Evolutionary conservation across 2,113 vertebrate species (phyloP).

Genomic region (Thamnaconus septentrionalis): DNA sequence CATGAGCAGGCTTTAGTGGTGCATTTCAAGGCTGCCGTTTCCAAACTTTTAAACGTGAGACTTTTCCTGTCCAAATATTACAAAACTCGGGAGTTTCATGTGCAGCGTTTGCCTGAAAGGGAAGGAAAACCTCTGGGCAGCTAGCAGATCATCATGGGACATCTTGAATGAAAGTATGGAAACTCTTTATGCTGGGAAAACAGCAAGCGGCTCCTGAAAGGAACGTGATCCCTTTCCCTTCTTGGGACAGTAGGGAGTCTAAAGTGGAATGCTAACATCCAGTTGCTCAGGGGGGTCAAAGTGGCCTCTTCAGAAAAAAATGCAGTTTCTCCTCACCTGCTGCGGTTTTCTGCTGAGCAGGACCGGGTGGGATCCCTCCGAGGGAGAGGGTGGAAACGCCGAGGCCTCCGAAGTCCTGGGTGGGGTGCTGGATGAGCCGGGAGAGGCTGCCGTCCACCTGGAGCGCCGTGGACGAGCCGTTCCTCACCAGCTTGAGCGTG

Average conservation of each 20-base stretch:
- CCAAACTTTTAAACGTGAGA: conserved; percentile 4
- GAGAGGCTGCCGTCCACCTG: conserved; percentile 77
- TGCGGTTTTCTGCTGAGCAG: conserved; percentile 77
- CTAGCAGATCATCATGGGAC: conserved; percentile 1
- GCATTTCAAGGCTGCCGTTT: background rate
- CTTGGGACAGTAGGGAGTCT: background rate
- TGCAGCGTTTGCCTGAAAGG: conserved; percentile 5
- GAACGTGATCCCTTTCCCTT: background rate
- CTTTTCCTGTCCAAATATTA: background rate
- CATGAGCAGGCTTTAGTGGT: background rate
- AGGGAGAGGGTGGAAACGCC: conserved; percentile 87
- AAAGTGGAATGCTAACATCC: background rate
- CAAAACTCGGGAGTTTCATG: background rate
- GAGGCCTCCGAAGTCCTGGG: conserved; percentile 92
- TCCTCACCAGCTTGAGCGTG: conserved; percentile 82
- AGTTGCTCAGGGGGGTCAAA: background rate
- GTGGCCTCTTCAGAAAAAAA: background rate
- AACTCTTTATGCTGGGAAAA: background rate
- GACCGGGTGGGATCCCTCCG: conserved; percentile 86
- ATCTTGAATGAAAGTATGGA: background rate
- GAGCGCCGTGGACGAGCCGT: conserved; percentile 80
- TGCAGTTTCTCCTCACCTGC: conserved; percentile 74
- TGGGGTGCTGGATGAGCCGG: conserved; percentile 81
- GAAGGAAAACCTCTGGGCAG: background rate
- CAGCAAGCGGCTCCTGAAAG: conserved; percentile 5